Conservation (phyloP, 92 coral and sea anemone species). For the Epizoanthus fatuus region DNA sequence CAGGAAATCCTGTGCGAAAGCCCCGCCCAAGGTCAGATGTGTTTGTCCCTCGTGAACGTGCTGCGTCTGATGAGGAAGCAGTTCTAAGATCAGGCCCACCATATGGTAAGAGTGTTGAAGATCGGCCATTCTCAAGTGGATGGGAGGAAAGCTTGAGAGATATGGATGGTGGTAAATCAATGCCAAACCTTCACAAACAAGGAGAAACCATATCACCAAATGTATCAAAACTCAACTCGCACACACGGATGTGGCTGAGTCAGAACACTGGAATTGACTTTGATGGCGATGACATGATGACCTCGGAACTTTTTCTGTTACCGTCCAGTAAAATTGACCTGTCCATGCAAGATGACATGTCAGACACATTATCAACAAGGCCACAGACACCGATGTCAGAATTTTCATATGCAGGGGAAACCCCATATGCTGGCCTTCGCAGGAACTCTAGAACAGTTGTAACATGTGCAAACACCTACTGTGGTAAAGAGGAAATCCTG, state of each 20-base stretch:
- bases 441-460: conserved; percentile 66
- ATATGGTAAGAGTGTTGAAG: neutral
- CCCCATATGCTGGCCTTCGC: conserved; percentile 72
- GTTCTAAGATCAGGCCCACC: conserved; percentile 3
- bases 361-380: conserved; percentile 71
- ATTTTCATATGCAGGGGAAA: conserved; percentile 89
- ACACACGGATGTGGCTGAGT: conserved; percentile 89
- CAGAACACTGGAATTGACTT: conserved; percentile 86
- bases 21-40: conserved; percentile 61
- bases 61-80: conserved; percentile 55
- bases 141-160: conserved; percentile 70
- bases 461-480: conserved; percentile 83
- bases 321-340: conserved; percentile 88
- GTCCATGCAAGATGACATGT: conserved; percentile 68
- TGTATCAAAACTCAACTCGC: conserved; percentile 80
- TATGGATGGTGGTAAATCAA: conserved; percentile 81
- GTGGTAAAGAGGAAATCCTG: conserved; percentile 84
- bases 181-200: conserved; percentile 81
- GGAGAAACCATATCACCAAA: conserved; percentile 55
- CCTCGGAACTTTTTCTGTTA: conserved; percentile 79
- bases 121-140: conserved; percentile 32
- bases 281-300: conserved; percentile 64
- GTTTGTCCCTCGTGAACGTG: conserved; percentile 17
- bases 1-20: neutral
- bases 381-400: conserved; percentile 95